A percentile compares a stretch with the other conserved stretches of the same genome.
phyloP scores from a whole-genome alignment of 2,113 vertebrate genomes.

The Ammodytes dubius region DNA sequence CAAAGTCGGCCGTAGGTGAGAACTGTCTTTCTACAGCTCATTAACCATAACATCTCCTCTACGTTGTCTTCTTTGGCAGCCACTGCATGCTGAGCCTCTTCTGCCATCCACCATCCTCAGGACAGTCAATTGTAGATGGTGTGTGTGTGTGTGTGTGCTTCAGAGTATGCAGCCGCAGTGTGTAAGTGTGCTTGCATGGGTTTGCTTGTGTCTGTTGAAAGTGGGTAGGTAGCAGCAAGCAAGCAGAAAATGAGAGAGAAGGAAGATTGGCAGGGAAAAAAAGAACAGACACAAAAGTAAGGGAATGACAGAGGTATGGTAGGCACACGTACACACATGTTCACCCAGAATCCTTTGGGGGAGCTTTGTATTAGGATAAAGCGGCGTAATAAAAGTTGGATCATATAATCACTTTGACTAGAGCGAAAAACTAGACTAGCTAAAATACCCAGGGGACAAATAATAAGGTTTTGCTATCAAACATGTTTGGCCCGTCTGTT shows the following conservation, averaged over 20 bases:
- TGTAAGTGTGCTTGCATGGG: slow-evolving; percentile 57
- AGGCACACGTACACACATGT: slow-evolving; percentile 40
- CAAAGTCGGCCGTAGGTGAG: slow-evolving; percentile 26
- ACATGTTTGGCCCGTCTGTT: slow-evolving; percentile 63
- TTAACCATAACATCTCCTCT: slow-evolving; percentile 67
- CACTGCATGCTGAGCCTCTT: slow-evolving; percentile 56
- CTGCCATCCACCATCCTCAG: slow-evolving; percentile 47
- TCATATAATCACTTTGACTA: slow-evolving; percentile 79
- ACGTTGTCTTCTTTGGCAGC: slow-evolving; percentile 57
- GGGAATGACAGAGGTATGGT: slow-evolving; percentile 60
- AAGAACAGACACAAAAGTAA: slow-evolving; percentile 42
- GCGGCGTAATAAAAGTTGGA: slow-evolving; percentile 76
- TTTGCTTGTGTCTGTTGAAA: slow-evolving; percentile 52
- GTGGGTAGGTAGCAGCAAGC: slow-evolving; percentile 11
- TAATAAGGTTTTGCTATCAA: slow-evolving; percentile 78
- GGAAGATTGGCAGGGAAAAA: slow-evolving; percentile 21
- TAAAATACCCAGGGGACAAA: slow-evolving; percentile 79
- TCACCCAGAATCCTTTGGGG: slow-evolving; percentile 73
- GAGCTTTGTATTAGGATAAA: slow-evolving; percentile 79
- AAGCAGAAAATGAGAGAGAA: slow-evolving; percentile 27
- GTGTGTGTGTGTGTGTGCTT: slow-evolving; percentile 29
- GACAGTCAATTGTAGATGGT: slow-evolving; percentile 54
- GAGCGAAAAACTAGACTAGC: slow-evolving; percentile 58
- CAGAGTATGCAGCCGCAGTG: slow-evolving; percentile 36
- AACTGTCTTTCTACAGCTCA: slow-evolving; percentile 61